Percentiles rank a stretch among this genome's conserved stretches.
phyloP scores from a whole-genome alignment of 1,140 invertebrate species.

The Drosophila busckii region DNA sequence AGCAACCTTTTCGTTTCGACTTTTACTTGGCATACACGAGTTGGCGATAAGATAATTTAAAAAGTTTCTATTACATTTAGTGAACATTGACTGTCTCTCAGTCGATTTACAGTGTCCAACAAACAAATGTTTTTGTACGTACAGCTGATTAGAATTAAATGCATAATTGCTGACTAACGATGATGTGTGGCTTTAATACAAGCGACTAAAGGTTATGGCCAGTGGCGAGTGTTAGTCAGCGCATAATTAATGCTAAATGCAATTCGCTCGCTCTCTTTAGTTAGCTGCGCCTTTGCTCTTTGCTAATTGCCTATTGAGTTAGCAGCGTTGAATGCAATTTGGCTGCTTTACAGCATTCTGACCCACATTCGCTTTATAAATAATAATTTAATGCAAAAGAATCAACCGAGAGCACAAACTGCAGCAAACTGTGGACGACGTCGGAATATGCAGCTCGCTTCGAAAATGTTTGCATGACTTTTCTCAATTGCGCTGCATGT shows the following conservation, averaged over 20 bases:
- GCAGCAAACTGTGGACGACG: constrained; percentile 18
- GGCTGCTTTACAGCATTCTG: constrained; percentile 33
- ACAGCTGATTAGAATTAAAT: no score
- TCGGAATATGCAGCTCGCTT: constrained; percentile 27
- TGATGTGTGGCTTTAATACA: no score
- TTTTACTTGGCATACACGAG: no score
- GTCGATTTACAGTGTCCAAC: no score
- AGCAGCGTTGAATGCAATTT: constrained; percentile 47
- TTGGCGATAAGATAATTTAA: no score
- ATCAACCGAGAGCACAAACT: constrained; percentile 8
- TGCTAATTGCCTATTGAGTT: constrained; percentile 62
- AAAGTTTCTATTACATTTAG: no score
- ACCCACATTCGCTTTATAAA: constrained; percentile 43
- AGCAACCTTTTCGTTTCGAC: no score
- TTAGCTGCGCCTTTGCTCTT: constrained; percentile 19
- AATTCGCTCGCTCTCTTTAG: constrained; percentile 8
- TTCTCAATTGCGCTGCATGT: constrained; percentile 30
- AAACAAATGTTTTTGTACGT: no score
- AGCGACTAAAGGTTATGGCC: no score
- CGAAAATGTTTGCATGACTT: constrained; percentile 58
- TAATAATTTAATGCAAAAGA: constrained; percentile 3
- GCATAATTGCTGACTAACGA: no score
- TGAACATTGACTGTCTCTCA: no score
- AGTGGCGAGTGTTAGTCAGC: constrained; percentile 6
- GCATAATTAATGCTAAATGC: constrained; percentile 8